These are phyloP conservation scores for Chesias legatella DNA, from an alignment of 2,888 invertebrate genomes.

Conservation along the genomic window DNA sequence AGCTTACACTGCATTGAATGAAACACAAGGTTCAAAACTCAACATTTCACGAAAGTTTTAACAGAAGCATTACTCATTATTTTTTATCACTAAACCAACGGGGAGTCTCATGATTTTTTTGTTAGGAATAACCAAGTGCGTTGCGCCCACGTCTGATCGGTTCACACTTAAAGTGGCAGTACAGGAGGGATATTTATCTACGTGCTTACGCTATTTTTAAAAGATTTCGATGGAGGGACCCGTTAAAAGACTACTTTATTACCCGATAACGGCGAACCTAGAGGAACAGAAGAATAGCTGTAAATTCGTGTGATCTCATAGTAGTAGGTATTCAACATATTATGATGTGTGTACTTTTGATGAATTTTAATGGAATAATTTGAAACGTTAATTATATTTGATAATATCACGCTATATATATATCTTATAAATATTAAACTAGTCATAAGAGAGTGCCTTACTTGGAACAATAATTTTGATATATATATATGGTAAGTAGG, in stretches of 20 bases:
- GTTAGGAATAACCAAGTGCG: slow-evolving; percentile 61
- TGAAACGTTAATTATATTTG: no score
- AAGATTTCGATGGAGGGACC: slow-evolving; percentile 27
- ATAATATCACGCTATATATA: no score
- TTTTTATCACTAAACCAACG: slow-evolving; percentile 73
- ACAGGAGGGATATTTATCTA: slow-evolving; percentile 63
- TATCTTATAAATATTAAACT: no score
- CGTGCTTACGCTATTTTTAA: slow-evolving; percentile 61
- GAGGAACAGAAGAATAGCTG: no score
- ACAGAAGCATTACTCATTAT: slow-evolving; percentile 75
- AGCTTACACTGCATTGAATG: slow-evolving; percentile 44
- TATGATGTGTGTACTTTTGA: no score
- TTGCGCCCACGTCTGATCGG: slow-evolving; percentile 69
- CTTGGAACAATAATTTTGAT: no score
- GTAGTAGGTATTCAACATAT: no score
- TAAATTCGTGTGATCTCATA: no score
- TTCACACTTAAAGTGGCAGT: slow-evolving; percentile 75
- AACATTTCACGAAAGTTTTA: slow-evolving; percentile 61
- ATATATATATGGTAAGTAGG: no score
- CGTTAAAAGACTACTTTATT: slow-evolving; percentile 16
- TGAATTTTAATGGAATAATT: no score
- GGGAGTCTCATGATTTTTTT: slow-evolving; percentile 72
- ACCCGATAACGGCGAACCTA: neutral
- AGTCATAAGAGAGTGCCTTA: no score
- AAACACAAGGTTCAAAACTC: slow-evolving; percentile 64